phyloP scores from a whole-genome alignment of 2,797 vertebrate species.

The Sternarchorhynchus goeldii region DNA sequence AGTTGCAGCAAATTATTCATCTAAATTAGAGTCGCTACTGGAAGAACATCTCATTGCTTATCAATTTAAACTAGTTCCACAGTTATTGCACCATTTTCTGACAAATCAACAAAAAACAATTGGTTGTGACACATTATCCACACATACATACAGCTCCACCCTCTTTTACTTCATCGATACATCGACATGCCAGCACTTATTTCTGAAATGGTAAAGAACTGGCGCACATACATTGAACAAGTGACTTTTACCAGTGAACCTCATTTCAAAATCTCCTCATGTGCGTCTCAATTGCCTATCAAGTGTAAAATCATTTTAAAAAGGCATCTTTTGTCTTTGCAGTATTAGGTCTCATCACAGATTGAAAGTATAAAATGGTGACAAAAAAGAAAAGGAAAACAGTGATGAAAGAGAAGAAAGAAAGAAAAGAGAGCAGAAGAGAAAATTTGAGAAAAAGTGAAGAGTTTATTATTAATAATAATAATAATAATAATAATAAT shows the following conservation, averaged over 20 bases:
- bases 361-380: conserved; percentile 17
- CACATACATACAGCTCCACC: neutral
- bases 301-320: neutral
- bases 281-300: neutral
- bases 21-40: neutral
- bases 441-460: neutral
- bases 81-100: conserved; percentile 1
- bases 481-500: neutral
- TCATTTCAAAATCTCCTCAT: neutral
- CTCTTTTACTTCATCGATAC: neutral
- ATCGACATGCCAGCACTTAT: neutral
- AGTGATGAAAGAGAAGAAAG: neutral
- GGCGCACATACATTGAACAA: neutral
- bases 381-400: neutral
- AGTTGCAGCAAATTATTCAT: neutral
- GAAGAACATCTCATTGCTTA: conserved; percentile 1
- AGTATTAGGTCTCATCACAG: conserved; percentile 37
- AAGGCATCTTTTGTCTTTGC: conserved; percentile 11
- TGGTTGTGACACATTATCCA: neutral
- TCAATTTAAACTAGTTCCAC: neutral
- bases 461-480: neutral
- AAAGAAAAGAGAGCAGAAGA: neutral
- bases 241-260: no score
- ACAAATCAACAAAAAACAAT: neutral
- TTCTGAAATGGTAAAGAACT: neutral